phyloP scores from a whole-genome alignment of 2,888 invertebrate species.

The Synanthedon andrenaeformis region DNA sequence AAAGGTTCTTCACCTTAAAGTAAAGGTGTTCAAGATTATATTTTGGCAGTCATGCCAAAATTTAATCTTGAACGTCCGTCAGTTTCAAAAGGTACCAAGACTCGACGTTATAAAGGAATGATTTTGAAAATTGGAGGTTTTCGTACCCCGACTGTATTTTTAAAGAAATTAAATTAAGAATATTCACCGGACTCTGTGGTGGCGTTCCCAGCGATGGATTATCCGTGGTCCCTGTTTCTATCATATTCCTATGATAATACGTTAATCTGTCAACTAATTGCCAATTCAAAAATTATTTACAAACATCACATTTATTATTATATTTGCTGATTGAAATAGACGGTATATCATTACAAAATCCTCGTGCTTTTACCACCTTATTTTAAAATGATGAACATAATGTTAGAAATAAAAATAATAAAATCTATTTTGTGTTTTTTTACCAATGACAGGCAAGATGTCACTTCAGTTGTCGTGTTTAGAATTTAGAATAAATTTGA shows the following conservation, averaged over 20 bases:
- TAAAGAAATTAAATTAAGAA: not conserved
- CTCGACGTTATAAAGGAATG: too few relatives aligned
- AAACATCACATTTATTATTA: not conserved
- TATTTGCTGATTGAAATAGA: not conserved
- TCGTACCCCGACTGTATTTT: not conserved
- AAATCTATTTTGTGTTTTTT: conserved; percentile 52
- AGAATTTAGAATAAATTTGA: conserved; percentile 44
- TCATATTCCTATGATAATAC: conserved; percentile 41
- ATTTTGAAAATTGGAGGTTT: too few relatives aligned
- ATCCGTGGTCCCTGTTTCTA: conserved; percentile 47
- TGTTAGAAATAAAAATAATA: conserved; percentile 49
- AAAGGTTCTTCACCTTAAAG: too few relatives aligned
- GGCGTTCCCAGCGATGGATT: conserved; percentile 30
- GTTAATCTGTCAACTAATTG: conserved; percentile 13
- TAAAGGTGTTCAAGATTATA: too few relatives aligned
- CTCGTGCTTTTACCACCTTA: conserved; percentile 31
- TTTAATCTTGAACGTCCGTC: too few relatives aligned
- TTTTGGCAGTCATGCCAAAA: too few relatives aligned
- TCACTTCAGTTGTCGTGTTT: conserved; percentile 34
- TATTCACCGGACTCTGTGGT: conserved; percentile 21
- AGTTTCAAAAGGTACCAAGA: too few relatives aligned
- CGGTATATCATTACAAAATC: not conserved
- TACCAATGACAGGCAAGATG: conserved; percentile 38
- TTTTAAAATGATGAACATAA: conserved; percentile 45
- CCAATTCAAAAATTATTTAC: not conserved